Conservation (phyloP, 2,797 vertebrate species). For the Microtus agrestis region DNA sequence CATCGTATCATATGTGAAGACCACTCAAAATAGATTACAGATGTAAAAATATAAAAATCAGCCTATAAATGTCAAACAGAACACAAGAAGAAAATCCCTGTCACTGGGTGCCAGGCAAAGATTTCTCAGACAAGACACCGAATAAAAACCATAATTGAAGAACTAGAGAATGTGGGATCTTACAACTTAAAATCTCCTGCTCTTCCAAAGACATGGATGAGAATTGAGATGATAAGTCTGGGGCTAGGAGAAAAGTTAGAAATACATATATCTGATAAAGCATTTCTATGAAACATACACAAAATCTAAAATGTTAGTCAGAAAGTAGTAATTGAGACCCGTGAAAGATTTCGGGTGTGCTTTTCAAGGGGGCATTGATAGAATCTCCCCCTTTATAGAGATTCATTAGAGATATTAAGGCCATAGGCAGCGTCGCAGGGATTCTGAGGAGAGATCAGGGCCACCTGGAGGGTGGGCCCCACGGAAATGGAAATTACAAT, state of each 20-base stretch:
- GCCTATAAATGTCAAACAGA: too few relatives aligned
- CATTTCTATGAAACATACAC: too few relatives aligned
- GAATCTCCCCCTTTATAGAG: not conserved
- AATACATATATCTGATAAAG: not conserved
- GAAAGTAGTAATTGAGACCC: not conserved
- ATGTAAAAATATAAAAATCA: too few relatives aligned
- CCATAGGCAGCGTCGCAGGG: too few relatives aligned
- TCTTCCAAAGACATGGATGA: not conserved
- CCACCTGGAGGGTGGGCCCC: fast-evolving
- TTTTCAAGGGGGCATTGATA: not conserved
- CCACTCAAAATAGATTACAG: too few relatives aligned
- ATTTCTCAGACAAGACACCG: too few relatives aligned
- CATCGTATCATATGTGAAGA: not conserved
- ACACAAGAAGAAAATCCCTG: too few relatives aligned
- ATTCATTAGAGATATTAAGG: not conserved
- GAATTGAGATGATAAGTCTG: too few relatives aligned
- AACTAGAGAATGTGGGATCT: not conserved
- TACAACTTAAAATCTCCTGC: not conserved
- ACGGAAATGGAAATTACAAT: not conserved
- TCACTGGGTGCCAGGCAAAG: too few relatives aligned
- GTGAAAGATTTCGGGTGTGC: not conserved
- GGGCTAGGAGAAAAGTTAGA: not conserved
- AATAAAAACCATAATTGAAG: not conserved
- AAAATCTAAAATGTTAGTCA: not conserved
- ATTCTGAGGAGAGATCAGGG: too few relatives aligned